Evolutionary conservation across 2,888 invertebrate species (phyloP).

Genomic region (Nemapogon koenigi): DNA sequence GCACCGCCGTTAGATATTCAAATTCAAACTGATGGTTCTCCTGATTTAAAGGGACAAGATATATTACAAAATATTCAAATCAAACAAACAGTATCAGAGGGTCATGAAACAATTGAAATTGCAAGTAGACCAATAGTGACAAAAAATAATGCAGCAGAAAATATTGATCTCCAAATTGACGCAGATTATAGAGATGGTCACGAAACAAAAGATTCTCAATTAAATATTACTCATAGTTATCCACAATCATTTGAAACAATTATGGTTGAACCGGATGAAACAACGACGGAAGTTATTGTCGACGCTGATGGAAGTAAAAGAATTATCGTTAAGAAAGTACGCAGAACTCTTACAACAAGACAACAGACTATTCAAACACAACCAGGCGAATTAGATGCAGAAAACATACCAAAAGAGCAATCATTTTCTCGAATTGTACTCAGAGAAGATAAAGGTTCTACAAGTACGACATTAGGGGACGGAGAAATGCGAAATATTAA

Average conservation of each 20-base stretch:
- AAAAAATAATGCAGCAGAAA: constrained; percentile 49
- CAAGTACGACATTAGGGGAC: constrained; percentile 57
- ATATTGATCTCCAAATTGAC: constrained; percentile 72
- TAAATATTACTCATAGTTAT: constrained; percentile 74
- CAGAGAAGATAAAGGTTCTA: constrained; percentile 68
- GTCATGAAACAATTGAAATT: constrained; percentile 75
- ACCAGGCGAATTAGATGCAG: constrained; percentile 62
- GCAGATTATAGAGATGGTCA: constrained; percentile 71
- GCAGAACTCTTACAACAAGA: constrained; percentile 70
- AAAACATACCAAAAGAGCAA: constrained; percentile 66
- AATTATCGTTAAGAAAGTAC: constrained; percentile 77
- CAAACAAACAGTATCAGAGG: constrained; percentile 67
- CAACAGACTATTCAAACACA: constrained; percentile 71
- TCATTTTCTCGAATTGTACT: constrained; percentile 73
- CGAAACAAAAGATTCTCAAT: constrained; percentile 65
- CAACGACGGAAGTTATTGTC: constrained; percentile 81
- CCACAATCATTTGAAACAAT: constrained; percentile 83
- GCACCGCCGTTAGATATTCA: constrained; percentile 64
- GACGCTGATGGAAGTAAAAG: constrained; percentile 83
- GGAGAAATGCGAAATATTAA: constrained; percentile 69
- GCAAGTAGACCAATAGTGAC: constrained; percentile 68
- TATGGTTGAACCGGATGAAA: constrained; percentile 82
- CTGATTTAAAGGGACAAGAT: constrained; percentile 49
- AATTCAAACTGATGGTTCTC: constrained; percentile 66
- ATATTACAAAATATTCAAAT: constrained; percentile 70